Conservation (phyloP, 2,113 vertebrate genomes). For the Petrocephalus microphthalmus region DNA sequence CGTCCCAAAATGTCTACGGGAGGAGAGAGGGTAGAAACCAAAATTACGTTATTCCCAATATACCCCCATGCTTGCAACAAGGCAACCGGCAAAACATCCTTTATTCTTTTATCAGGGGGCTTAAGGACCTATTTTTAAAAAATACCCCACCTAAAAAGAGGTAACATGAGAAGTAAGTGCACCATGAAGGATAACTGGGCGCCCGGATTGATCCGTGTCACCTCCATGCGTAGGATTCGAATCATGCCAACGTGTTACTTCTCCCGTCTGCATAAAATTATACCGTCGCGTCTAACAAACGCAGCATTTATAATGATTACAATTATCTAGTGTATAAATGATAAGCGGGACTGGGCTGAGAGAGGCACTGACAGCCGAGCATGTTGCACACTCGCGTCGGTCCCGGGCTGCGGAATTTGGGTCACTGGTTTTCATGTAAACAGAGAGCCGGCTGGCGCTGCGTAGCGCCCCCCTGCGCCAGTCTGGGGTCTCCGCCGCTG, state of each 20-base stretch:
- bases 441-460: constrained; percentile 52
- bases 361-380: background rate
- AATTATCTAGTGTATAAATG: background rate
- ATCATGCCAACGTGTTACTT: background rate
- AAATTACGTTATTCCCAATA: background rate
- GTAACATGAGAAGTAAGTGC: background rate
- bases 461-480: constrained; percentile 54
- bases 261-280: background rate
- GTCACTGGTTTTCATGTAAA: constrained; percentile 56
- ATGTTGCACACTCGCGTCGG: background rate
- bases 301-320: background rate
- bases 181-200: background rate
- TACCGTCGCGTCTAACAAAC: background rate
- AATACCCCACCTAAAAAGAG: background rate
- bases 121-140: background rate
- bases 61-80: background rate
- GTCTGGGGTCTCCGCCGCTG: constrained; percentile 12
- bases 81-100: background rate
- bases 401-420: constrained; percentile 28
- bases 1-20: constrained; percentile 62
- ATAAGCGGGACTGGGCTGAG: background rate
- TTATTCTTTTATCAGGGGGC: background rate
- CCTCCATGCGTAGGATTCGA: background rate
- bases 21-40: constrained; percentile 30
- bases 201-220: background rate